phyloP scores from a whole-genome alignment of 2,113 vertebrate genomes.

The Hyla sarda region DNA sequence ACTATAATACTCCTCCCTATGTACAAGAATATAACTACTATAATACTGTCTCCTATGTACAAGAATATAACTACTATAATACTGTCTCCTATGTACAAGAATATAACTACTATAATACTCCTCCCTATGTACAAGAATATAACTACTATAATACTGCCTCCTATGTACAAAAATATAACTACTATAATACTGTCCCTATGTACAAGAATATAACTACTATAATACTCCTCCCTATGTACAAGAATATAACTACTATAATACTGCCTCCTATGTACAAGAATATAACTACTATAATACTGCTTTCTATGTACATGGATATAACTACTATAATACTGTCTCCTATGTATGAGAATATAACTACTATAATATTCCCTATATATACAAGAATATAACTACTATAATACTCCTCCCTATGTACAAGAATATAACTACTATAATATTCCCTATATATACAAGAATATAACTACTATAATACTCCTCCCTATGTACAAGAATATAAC shows the following conservation, averaged over 20 bases:
- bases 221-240: too few relatives aligned
- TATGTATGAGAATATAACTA: neutral
- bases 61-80: conserved; percentile 8
- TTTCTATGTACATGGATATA: neutral
- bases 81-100: neutral
- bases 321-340: neutral
- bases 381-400: neutral
- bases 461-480: too few relatives aligned
- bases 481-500: too few relatives aligned
- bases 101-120: too few relatives aligned
- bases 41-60: neutral
- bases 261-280: conserved; percentile 4
- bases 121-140: too few relatives aligned
- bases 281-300: conserved; percentile 17
- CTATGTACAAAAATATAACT: neutral
- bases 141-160: too few relatives aligned
- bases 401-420: too few relatives aligned
- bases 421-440: neutral
- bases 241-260: conserved; percentile 13
- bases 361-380: neutral
- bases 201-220: neutral
- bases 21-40: too few relatives aligned
- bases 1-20: too few relatives aligned
- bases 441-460: too few relatives aligned
- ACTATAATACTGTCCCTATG: neutral